phyloP scores from a whole-genome alignment of 2,113 vertebrate species.

The Pristiophorus japonicus region DNA sequence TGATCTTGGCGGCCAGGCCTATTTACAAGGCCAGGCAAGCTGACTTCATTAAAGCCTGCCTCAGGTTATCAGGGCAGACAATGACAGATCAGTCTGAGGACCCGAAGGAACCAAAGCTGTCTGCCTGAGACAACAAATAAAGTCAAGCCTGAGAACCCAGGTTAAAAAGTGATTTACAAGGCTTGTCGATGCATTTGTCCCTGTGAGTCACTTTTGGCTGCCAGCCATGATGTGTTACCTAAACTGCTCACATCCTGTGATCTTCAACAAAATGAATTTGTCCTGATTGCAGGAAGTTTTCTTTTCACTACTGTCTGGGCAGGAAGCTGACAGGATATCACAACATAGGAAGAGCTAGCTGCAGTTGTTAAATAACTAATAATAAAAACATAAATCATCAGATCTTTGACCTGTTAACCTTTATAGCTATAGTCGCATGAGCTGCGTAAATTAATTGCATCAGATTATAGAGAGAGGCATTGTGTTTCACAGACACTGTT shows the following conservation, averaged over 20 bases:
- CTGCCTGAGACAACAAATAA: conserved; percentile 59
- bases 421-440: conserved; percentile 35
- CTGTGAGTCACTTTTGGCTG: conserved; percentile 44
- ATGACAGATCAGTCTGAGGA: conserved; percentile 55
- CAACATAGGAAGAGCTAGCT: conserved; percentile 36
- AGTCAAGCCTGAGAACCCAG: conserved; percentile 47
- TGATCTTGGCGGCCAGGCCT: conserved; percentile 42
- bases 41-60: conserved; percentile 51
- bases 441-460: conserved; percentile 28
- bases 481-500: conserved; percentile 18
- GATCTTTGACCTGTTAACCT: conserved; percentile 51
- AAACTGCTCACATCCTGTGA: conserved; percentile 40
- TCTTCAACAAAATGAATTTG: conserved; percentile 42
- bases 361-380: conserved; percentile 45
- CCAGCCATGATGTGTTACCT: conserved; percentile 39
- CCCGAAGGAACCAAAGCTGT: conserved; percentile 49
- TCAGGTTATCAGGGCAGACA: conserved; percentile 51
- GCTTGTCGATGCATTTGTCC: conserved; percentile 40
- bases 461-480: background rate
- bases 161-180: conserved; percentile 52
- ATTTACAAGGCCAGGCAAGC: conserved; percentile 48
- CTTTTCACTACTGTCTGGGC: conserved; percentile 43
- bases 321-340: conserved; percentile 47
- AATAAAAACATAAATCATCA: conserved; percentile 54
- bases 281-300: conserved; percentile 45